Conservation (phyloP, 2,888 invertebrate genomes). For the Apoda limacodes region DNA sequence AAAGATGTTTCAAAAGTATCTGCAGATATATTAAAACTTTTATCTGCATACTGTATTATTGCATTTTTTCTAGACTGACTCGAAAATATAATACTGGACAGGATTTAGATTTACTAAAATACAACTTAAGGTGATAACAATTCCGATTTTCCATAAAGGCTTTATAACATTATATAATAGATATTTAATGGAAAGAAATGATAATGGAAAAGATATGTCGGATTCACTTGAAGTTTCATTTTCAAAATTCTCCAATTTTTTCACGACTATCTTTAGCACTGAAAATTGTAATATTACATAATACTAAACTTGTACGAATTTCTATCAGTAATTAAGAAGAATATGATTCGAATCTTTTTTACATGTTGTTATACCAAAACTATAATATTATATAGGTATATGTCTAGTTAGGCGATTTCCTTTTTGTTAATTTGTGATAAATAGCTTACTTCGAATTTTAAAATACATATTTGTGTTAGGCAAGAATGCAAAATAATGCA, state of each 20-base stretch:
- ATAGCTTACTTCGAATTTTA: conserved; percentile 13
- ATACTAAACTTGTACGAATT: conserved; percentile 27
- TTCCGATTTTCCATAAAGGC: no score
- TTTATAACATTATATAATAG: no score
- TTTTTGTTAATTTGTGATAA: conserved; percentile 41
- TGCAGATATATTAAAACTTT: background rate
- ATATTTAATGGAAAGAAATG: no score
- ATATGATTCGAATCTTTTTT: conserved; percentile 50
- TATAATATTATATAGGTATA: conserved; percentile 36
- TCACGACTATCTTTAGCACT: no score
- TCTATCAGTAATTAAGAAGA: conserved; percentile 38
- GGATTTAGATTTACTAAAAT: background rate
- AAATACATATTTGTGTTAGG: background rate
- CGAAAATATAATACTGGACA: no score
- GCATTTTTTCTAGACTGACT: background rate
- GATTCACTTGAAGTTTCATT: no score
- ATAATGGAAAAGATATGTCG: no score
- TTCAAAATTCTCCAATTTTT: no score
- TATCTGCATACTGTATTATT: background rate
- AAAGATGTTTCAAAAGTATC: no score
- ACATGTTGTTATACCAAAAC: conserved; percentile 46
- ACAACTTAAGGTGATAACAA: background rate
- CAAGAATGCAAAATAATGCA: background rate
- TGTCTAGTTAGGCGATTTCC: conserved; percentile 32
- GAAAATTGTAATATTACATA: no score